Percentiles rank a stretch among this genome's conserved stretches.
phyloP scores from a whole-genome alignment of 2,888 invertebrate genomes.

The Tetranychus truncatus region DNA sequence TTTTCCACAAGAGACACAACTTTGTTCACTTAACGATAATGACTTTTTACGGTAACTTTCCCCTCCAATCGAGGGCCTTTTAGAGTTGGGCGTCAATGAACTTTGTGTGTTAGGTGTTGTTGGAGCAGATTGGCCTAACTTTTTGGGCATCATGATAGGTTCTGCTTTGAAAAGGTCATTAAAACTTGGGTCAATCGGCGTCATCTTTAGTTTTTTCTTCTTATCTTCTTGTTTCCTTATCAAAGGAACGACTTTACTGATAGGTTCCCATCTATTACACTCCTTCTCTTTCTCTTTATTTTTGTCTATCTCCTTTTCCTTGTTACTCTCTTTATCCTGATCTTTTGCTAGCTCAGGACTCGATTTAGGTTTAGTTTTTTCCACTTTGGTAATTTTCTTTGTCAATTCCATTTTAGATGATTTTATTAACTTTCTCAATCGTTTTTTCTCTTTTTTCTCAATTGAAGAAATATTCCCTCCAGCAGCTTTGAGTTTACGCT shows the following conservation, averaged over 20 bases:
- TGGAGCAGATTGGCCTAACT: slow-evolving; percentile 6
- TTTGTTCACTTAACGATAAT: neutral
- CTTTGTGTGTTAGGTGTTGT: neutral
- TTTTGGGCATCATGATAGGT: slow-evolving; percentile 4
- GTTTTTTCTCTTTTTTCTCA: slow-evolving; percentile 12
- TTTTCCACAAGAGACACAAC: slow-evolving; percentile 15
- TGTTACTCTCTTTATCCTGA: neutral
- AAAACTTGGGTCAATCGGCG: slow-evolving; percentile 15
- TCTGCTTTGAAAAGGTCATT: slow-evolving; percentile 22
- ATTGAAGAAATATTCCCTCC: neutral
- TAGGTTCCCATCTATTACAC: slow-evolving; percentile 12
- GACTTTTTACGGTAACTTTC: neutral
- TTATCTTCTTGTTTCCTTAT: slow-evolving; percentile 15
- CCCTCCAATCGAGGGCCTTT: neutral
- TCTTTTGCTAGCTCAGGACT: neutral
- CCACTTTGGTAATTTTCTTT: slow-evolving; percentile 13
- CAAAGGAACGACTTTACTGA: slow-evolving; percentile 17
- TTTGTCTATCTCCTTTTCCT: neutral
- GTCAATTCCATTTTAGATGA: slow-evolving; percentile 18
- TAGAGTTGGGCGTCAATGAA: slow-evolving; percentile 10
- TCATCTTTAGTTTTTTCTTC: slow-evolving; percentile 17
- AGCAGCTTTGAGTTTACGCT: slow-evolving; percentile 4
- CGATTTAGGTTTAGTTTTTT: neutral
- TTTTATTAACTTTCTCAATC: slow-evolving; percentile 19
- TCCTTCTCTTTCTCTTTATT: neutral